Base-by-base conservation (phyloP, 64 coral and sea anemone species). In the Actinia equina region DNA sequence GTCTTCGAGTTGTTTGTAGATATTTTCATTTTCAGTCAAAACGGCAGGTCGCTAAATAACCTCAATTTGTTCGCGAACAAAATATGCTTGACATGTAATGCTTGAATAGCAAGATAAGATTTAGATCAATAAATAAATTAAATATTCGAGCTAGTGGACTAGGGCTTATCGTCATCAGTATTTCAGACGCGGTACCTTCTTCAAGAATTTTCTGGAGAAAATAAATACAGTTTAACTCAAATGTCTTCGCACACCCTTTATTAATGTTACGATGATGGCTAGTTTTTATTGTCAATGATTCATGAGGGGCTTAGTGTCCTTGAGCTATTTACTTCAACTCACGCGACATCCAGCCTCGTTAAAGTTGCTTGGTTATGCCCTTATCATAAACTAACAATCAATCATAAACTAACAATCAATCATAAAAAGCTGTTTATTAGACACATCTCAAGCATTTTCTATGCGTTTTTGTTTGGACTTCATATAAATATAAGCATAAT, bases 381-480 rank as follows among this genome's bases (percentile, higher is more conserved):
- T 65, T 65, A 65, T 65, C 62, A 14, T 65, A 65, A 65, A n/a
- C n/a, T 65, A 65, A 65, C 62, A 65, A 65, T 74, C n/a, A 69
- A 23, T 7, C n/a, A 14, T 30, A 25, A 74, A 74, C n/a, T n/a
- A 65, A 65, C 62, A 65, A 65, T 74, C n/a, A 69, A 23, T 7
- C n/a, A 14, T 30, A 25, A 74, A 74, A 27, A 74, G 25, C 7
- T 74, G 69, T 74, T 74, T 26, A 74, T 27, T 74, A 71, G n/a
- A 71, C 12, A 71, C 41, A 71, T 71, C 69, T 65, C 62, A n/a
- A 65, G 5, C 22, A 65, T 23, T 65, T 65, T 65, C 22, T 54
- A 16, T 3, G 22, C n/a, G n/a, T 65, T 65, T 65, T 65, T 65
- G 62, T 65, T 65, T 65, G 19, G 20, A 8, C n/a, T 65, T 65